These are phyloP conservation scores for Rana temporaria DNA, from an alignment of 2,113 vertebrate genomes.

Conservation along the genomic window DNA sequence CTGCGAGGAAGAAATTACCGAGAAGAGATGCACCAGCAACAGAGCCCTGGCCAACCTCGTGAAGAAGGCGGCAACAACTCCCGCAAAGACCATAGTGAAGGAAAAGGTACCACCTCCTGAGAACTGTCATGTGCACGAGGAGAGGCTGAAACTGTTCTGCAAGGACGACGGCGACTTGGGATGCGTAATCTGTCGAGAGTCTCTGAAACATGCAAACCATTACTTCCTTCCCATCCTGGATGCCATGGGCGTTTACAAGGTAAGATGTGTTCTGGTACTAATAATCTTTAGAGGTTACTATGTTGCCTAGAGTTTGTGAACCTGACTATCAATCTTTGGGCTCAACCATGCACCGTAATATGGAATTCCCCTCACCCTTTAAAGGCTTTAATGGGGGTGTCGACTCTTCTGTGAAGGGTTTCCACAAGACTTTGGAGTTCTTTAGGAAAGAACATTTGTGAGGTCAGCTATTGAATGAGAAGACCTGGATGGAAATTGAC, in stretches of 20 bases:
- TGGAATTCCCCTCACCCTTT: too few relatives aligned
- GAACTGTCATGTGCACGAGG: conserved; percentile 80
- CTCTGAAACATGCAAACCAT: conserved; percentile 85
- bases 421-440: too few relatives aligned
- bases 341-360: too few relatives aligned
- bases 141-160: conserved; percentile 89
- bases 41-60: conserved; percentile 87
- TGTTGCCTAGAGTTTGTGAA: too few relatives aligned
- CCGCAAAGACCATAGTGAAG: conserved; percentile 74
- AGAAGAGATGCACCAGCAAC: conserved; percentile 77
- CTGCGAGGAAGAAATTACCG: conserved; percentile 83
- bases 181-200: conserved; percentile 86
- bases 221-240: conserved; percentile 84
- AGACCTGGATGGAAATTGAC: too few relatives aligned
- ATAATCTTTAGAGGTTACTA: too few relatives aligned
- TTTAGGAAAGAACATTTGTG: too few relatives aligned
- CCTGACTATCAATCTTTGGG: too few relatives aligned
- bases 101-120: conserved; percentile 33
- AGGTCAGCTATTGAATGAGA: too few relatives aligned
- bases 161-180: conserved; percentile 88
- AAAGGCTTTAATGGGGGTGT: too few relatives aligned
- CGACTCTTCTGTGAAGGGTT: too few relatives aligned
- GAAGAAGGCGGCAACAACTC: conserved; percentile 66
- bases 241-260: conserved; percentile 82
- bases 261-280: conserved; percentile 58